Conservation (phyloP, 1,140 invertebrate genomes). For the Cardiocondyla obscurior region DNA sequence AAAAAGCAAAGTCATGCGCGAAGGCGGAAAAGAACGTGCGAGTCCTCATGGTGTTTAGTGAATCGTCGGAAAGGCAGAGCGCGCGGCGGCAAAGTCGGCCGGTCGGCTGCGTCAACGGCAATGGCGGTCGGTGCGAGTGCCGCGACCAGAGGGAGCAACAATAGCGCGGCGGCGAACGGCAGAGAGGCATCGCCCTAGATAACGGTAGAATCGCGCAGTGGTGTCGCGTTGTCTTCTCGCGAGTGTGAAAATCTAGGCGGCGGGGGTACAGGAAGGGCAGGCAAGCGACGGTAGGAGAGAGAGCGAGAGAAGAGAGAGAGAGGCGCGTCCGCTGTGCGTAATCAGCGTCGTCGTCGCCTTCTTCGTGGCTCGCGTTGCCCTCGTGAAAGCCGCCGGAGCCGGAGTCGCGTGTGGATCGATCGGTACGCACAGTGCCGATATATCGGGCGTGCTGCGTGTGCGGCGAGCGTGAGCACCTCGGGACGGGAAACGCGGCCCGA, state of each 20-base stretch:
- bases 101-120: not conserved
- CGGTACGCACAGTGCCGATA: conserved; percentile 22
- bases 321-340: conserved; percentile 20
- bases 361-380: conserved; percentile 24
- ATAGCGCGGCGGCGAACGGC: conserved; percentile 67
- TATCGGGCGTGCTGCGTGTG: conserved; percentile 10
- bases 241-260: conserved; percentile 56
- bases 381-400: not conserved
- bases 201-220: conserved; percentile 80
- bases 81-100: not conserved
- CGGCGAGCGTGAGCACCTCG: no score
- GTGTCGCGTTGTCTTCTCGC: conserved; percentile 62
- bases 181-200: conserved; percentile 82
- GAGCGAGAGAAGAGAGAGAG: conserved; percentile 19
- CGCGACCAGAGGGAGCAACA: conserved; percentile 62
- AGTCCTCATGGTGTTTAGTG: no score
- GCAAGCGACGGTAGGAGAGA: conserved; percentile 8
- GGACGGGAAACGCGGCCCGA: no score
- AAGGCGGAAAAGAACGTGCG: no score
- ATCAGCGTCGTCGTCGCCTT: conserved; percentile 6
- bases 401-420: conserved; percentile 28
- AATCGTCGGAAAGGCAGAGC: conserved; percentile 1
- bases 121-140: not conserved
- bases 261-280: conserved; percentile 24
- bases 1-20: not conserved